These are phyloP conservation scores for Probosciger aterrimus DNA, from an alignment of 2,113 vertebrate species.

Conservation along the genomic window DNA sequence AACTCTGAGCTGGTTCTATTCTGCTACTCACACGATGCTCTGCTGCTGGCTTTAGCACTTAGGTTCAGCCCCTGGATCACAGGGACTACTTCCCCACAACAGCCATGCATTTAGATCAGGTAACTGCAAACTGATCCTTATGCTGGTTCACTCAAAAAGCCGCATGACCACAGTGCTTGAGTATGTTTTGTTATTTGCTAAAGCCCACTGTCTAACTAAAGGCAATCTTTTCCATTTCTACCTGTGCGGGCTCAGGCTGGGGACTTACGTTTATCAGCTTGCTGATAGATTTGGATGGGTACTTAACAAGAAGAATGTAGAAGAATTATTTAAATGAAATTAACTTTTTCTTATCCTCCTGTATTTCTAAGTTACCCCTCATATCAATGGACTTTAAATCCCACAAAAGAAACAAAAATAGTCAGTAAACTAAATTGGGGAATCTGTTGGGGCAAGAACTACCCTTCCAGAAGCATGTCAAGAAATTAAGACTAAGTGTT, in stretches of 20 bases:
- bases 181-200: neutral
- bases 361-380: neutral
- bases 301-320: neutral
- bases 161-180: neutral
- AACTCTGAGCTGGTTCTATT: neutral
- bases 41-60: neutral
- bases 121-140: neutral
- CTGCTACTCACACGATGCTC: accelerated
- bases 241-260: accelerated
- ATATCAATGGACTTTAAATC: neutral
- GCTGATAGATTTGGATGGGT: neutral
- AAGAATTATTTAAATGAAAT: neutral
- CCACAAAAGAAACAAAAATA: neutral
- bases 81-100: neutral
- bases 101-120: neutral
- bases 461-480: neutral
- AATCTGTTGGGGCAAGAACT: neutral
- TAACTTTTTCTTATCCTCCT: neutral
- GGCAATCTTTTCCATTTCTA: neutral
- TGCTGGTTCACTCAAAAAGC: neutral
- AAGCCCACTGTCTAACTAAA: neutral
- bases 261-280: neutral
- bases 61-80: neutral
- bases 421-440: neutral
- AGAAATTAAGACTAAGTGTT: neutral